A percentile compares a stretch with the other conserved stretches of the same genome.
Evolutionary conservation across 2,113 vertebrate species (phyloP).

Genomic region (Tupaia tana): DNA sequence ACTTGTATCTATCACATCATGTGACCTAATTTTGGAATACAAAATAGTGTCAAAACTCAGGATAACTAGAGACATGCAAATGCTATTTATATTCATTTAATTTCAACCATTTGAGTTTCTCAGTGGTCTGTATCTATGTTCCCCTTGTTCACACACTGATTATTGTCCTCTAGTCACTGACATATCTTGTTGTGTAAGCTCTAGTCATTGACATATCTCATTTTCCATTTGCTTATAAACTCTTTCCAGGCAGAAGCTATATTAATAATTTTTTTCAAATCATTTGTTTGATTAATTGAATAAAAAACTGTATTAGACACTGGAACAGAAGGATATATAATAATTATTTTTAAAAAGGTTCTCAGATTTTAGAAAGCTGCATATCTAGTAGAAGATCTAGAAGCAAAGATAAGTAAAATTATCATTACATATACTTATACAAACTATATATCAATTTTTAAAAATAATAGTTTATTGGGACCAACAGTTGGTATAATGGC

Average conservation of each 20-base stretch:
- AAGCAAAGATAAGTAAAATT: background rate
- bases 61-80: background rate
- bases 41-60: background rate
- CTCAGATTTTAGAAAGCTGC: background rate
- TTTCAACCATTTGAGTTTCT: background rate
- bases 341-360: background rate
- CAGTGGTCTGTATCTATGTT: background rate
- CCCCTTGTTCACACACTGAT: background rate
- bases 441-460: background rate
- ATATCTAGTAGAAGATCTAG: background rate
- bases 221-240: background rate
- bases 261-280: background rate
- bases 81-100: background rate
- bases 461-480: too few relatives aligned
- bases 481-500: too few relatives aligned
- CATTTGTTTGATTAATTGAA: background rate
- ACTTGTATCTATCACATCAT: background rate
- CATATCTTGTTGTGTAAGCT: background rate
- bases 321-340: background rate
- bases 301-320: background rate
- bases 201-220: background rate
- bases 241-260: background rate
- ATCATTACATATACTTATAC: background rate
- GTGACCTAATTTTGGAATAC: background rate
- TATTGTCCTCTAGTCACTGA: background rate